A percentile compares a stretch with the other conserved stretches of the same genome.
Conservation (phyloP, 2,113 vertebrate species). For the Rhinichthys klamathensis region DNA sequence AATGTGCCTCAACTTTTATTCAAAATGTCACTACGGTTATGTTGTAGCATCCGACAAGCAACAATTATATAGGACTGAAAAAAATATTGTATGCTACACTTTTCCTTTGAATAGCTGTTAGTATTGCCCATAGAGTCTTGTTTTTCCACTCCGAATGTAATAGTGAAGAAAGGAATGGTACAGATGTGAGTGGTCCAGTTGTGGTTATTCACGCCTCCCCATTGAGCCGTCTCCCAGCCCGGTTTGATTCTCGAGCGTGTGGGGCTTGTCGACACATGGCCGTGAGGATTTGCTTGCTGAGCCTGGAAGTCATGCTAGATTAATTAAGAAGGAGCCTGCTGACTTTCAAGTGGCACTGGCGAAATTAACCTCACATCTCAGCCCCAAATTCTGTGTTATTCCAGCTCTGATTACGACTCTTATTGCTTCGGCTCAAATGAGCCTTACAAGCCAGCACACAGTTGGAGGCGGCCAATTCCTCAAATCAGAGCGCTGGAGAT, state of each 20-base stretch:
- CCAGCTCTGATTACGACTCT: conserved; percentile 55
- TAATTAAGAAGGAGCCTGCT: conserved; percentile 60
- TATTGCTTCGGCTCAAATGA: conserved; percentile 50
- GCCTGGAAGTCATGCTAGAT: conserved; percentile 50
- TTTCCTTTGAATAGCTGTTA: not conserved
- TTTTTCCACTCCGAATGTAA: not conserved
- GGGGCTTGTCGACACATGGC: conserved; percentile 25
- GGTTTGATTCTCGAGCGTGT: conserved; percentile 12
- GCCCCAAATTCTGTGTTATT: conserved; percentile 40
- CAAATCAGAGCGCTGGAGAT: conserved; percentile 45
- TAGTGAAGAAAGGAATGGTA: conserved; percentile 1
- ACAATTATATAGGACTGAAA: not conserved
- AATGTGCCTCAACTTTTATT: not conserved
- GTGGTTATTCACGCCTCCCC: conserved; percentile 26
- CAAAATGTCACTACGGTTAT: not conserved
- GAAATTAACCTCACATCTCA: conserved; percentile 48
- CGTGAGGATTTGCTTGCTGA: conserved; percentile 33
- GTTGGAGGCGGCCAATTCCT: conserved; percentile 46
- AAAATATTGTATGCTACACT: not conserved
- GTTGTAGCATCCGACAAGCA: not conserved
- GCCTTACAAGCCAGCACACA: conserved; percentile 45
- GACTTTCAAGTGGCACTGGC: conserved; percentile 57
- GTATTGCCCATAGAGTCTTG: not conserved
- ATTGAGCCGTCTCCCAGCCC: conserved; percentile 33
- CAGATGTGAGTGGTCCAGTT: conserved; percentile 25